phyloP scores from a whole-genome alignment of 2,888 invertebrate species.

The Poecilus cupreus region DNA sequence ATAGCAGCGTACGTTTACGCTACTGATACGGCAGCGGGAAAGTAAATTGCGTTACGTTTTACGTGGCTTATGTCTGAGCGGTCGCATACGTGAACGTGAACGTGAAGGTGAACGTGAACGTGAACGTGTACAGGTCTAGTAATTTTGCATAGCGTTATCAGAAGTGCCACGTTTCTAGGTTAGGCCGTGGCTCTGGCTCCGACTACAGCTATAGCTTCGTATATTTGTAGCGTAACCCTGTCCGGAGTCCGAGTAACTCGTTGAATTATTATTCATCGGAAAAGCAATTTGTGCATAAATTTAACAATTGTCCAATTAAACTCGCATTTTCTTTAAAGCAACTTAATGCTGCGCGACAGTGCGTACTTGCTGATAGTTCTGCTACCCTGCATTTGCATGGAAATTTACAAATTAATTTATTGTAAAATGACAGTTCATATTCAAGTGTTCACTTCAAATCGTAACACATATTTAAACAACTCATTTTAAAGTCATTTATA shows the following conservation, averaged over 20 bases:
- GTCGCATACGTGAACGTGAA: constrained; percentile 7
- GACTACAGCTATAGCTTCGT: not conserved
- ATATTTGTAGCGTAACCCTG: not conserved
- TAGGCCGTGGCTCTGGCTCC: not conserved
- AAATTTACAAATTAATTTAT: constrained; percentile 12
- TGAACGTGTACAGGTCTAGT: constrained; percentile 19
- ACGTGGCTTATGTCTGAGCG: constrained; percentile 25
- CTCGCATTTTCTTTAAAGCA: constrained; percentile 36
- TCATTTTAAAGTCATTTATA: too few relatives aligned
- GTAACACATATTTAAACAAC: too few relatives aligned
- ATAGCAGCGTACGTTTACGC: not conserved
- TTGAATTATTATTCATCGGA: constrained; percentile 39
- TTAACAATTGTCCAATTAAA: constrained; percentile 44
- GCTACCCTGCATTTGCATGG: not conserved
- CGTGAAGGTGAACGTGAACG: not conserved
- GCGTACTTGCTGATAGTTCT: constrained; percentile 2
- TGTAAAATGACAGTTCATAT: not conserved
- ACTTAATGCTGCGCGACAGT: constrained; percentile 24
- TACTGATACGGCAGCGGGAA: not conserved
- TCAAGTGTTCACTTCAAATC: not conserved
- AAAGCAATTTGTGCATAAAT: constrained; percentile 44
- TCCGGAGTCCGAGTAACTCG: not conserved
- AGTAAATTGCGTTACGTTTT: constrained; percentile 35
- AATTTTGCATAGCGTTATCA: constrained; percentile 42
- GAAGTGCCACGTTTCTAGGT: constrained; percentile 10